Evolutionary conservation across 2,888 invertebrate species (phyloP), one percentile per base, ranked within the genome.

Genomic region (Chorisops tibialis): DNA sequence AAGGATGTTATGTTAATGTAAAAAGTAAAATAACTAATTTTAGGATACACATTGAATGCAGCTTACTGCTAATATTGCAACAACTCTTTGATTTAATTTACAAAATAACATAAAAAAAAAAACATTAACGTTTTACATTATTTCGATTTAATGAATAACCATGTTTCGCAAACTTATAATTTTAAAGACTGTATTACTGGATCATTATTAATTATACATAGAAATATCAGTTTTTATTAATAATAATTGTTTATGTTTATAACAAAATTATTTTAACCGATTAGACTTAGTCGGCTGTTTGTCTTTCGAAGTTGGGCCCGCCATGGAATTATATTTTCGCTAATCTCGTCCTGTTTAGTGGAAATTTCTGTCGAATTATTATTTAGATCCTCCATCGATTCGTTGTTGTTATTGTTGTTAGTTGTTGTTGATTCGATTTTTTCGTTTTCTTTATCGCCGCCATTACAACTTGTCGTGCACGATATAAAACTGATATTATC

Each of bases 221-320:
- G 30, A 41, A 41, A 41, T 41, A 16, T 2, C 12, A 11, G 30
- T 30, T 30, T 30, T 30, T 30, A 7, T 30, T 30, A 30, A 61
- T 21, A 38, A 54, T 43, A 61, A 45, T 56, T 24, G 18, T 41
- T 19, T n/a, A 7, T 45, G 18, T 50, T 51, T 43, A 14, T 41
- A n/a, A 60, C 39, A 39, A 35, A 35, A 30, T 22, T 18, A 39
- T 38, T 54, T 51, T 59, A 84, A 75, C 89, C 91, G 72, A 92
- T 82, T 69, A 93, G 82, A 77, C 90, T 92, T 65, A 93, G 83
- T 74, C 90, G 91, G 81, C 93, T 93, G 78, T 93, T 93, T 14
- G 93, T 93, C 79, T 93, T 93, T 73, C 93, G 84, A 50, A 93
- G 80, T 72, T 93, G 91, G 30, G 93, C 91, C 71, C 93, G 83